phyloP scores from a whole-genome alignment of 1,140 invertebrate species.

The Drosophila malerkotliana region DNA sequence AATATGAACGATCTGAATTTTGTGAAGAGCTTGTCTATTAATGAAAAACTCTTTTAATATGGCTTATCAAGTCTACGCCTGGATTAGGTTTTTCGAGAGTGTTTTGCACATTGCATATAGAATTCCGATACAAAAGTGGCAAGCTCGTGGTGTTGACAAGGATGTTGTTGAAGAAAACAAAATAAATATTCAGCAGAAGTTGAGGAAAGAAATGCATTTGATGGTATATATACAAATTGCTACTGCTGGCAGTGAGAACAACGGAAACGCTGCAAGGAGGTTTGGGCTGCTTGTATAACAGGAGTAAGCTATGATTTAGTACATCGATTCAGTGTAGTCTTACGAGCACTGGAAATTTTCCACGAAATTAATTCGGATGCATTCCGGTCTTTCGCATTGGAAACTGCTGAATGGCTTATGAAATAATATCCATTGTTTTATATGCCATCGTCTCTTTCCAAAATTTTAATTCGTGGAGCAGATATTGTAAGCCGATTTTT shows the following conservation, averaged over 20 bases:
- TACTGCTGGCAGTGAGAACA: not conserved
- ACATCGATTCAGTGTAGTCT: not conserved
- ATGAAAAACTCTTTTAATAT: not conserved
- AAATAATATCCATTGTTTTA: not conserved
- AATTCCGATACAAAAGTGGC: conserved; percentile 5
- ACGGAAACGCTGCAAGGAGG: conserved; percentile 9
- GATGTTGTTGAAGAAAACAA: conserved; percentile 1
- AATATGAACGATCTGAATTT: not conserved
- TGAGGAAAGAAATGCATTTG: conserved; percentile 6
- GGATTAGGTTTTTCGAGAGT: not conserved
- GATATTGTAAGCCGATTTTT: too few relatives aligned
- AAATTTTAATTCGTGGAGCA: too few relatives aligned
- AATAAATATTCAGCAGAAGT: conserved; percentile 10
- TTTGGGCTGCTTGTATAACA: conserved; percentile 10
- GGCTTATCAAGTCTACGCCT: not conserved
- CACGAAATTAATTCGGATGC: not conserved
- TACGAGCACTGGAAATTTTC: conserved; percentile 4
- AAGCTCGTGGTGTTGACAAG: not conserved
- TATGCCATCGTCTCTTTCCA: too few relatives aligned
- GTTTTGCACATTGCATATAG: conserved; percentile 2
- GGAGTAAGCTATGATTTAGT: not conserved
- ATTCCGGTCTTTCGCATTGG: not conserved
- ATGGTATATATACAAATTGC: conserved; percentile 3
- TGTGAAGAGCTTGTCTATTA: not conserved
- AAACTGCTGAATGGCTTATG: not conserved